Percentiles rank a stretch among this genome's conserved stretches.
Evolutionary conservation across 2,888 invertebrate species (phyloP).

Genomic region (Cetonia aurata): DNA sequence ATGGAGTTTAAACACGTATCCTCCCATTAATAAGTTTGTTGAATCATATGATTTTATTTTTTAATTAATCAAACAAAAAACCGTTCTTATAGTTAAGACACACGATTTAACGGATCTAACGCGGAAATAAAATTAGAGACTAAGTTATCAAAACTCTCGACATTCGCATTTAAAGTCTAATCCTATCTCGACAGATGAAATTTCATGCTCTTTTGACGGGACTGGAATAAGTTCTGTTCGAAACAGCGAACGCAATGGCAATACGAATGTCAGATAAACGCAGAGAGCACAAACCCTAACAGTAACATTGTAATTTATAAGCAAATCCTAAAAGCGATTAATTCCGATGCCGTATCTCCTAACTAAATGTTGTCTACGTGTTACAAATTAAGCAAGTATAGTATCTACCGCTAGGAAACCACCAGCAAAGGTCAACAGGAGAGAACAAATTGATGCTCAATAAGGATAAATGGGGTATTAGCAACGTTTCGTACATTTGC

Average conservation of each 20-base stretch:
- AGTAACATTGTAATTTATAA: conserved; percentile 27
- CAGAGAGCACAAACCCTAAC: neutral
- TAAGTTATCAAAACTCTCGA: neutral
- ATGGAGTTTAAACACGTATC: too few relatives aligned
- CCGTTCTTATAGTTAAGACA: too few relatives aligned
- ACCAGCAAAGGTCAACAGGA: too few relatives aligned
- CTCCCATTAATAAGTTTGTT: too few relatives aligned
- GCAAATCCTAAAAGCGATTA: conserved; percentile 27
- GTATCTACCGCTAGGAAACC: too few relatives aligned
- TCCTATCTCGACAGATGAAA: neutral
- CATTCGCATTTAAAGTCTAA: neutral
- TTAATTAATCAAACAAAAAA: too few relatives aligned
- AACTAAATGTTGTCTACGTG: neutral
- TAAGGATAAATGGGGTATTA: too few relatives aligned
- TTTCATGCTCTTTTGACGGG: neutral
- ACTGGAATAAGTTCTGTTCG: neutral
- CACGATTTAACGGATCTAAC: too few relatives aligned
- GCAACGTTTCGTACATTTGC: too few relatives aligned
- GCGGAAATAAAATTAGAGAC: too few relatives aligned
- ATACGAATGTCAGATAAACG: neutral
- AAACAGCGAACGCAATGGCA: neutral
- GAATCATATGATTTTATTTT: too few relatives aligned
- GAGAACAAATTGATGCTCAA: too few relatives aligned
- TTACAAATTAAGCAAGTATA: neutral
- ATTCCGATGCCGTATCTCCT: conserved; percentile 2